These are phyloP conservation scores for Excalfactoria chinensis DNA, from an alignment of 2,113 vertebrate species.

Conservation along the genomic window DNA sequence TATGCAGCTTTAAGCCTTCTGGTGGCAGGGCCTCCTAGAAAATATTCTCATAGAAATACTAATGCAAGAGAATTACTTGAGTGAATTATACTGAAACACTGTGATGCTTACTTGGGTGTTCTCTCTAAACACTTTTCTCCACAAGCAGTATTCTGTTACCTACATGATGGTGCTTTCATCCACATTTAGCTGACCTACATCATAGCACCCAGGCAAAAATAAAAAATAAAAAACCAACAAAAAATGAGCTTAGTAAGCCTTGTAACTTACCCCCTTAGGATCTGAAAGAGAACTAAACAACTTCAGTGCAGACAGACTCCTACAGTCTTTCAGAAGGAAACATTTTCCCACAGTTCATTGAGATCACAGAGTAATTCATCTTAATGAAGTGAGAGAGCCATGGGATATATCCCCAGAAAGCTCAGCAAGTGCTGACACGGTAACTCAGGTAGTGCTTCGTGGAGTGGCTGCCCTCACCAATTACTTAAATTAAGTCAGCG, in stretches of 20 bases:
- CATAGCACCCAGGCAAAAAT: not conserved
- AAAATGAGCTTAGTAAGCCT: not conserved
- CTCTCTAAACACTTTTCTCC: not conserved
- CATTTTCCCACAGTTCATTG: slow-evolving; percentile 16
- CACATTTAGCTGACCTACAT: not conserved
- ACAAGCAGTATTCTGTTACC: not conserved
- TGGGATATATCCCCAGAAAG: not conserved
- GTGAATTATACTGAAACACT: not conserved
- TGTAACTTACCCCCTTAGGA: not conserved
- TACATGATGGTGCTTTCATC: not conserved
- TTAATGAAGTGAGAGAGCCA: slow-evolving; percentile 30
- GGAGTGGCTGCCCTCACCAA: not conserved
- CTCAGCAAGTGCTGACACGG: not conserved
- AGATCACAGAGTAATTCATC: not conserved
- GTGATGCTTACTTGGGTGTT: not conserved
- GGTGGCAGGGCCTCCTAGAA: not conserved
- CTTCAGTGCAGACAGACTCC: not conserved
- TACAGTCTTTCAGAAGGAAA: not conserved
- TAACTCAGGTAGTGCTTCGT: not conserved
- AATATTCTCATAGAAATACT: not conserved
- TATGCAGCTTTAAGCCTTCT: not conserved
- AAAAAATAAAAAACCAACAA: not conserved
- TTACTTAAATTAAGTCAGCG: slow-evolving; percentile 15
- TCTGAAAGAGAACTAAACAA: slow-evolving; percentile 8
- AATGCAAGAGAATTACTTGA: not conserved